Base-by-base conservation (phyloP, 2,113 vertebrate genomes). In the Coturnix japonica region DNA sequence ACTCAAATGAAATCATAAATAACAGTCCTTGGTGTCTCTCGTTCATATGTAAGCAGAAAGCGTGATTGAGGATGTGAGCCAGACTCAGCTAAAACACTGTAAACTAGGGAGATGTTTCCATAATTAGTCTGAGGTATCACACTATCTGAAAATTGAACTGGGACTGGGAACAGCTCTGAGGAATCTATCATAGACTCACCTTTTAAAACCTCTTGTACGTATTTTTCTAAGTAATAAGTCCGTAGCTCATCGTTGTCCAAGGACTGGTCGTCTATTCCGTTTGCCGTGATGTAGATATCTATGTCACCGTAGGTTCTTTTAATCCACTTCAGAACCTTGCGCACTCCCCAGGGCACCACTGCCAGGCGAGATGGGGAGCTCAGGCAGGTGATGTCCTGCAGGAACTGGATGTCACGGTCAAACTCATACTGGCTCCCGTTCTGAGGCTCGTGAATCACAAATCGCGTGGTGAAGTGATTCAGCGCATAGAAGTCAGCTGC, bases 401-500 rank as follows among this genome's bases (percentile, higher is more conserved):
- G 97, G 47, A 98, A 98, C 10, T 96, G 87, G 49, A 98, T 97
- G 64, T 97, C 98, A 15, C 97, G 97, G 80, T 98, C 98, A 7
- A 88, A 94, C 28, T 96, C 90, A 26, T 97, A 94, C 78, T 85
- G 95, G 95, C 94, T 97, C 78, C 96, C 96, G 3, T 92, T 92
- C 73, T 93, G 87, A 54, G 51, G 72, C n/a, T 95, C 95, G 0
- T 98, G 98, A 69, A 98, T 95, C 78, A 99, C 98, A 61, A 99
- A 97, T 49, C 98, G 97, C 2, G 99, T 99, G 46, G 99, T 99
- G 87, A 99, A 99, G 96, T 99, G 99, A 93, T 99, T 99, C 39
- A 99, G 92, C 0, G 99, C 98, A 0, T 98, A 98, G 60, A 99
- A 99, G 95, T 99, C 98, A 63, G 98, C 96, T 1, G 99, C 93